A percentile compares a stretch with the other conserved stretches of the same genome.
Conservation (phyloP, 2,113 vertebrate genomes). For the Gymnobelideus leadbeateri region DNA sequence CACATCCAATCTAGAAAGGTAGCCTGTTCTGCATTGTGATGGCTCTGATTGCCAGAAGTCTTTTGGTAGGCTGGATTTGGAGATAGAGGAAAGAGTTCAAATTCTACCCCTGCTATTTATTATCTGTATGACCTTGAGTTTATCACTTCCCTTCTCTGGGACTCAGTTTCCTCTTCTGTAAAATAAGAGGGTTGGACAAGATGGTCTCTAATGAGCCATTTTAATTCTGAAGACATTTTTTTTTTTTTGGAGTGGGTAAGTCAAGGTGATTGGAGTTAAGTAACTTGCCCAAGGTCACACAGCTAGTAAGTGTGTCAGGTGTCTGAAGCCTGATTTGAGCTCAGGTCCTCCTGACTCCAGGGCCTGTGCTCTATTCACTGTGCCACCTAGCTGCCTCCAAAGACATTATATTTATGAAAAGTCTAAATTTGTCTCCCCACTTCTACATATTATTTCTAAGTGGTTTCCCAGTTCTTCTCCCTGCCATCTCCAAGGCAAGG, state of each 20-base stretch:
- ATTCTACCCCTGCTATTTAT: neutral
- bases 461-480: neutral
- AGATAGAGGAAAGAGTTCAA: neutral
- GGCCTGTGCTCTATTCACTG: too few relatives aligned
- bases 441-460: neutral
- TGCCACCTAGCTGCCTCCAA: too few relatives aligned
- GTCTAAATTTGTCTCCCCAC: neutral
- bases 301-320: too few relatives aligned
- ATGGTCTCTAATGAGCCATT: neutral
- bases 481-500: neutral
- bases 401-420: neutral
- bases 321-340: too few relatives aligned
- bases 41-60: neutral
- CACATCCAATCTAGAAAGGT: neutral
- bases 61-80: neutral
- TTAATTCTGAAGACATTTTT: neutral
- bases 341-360: too few relatives aligned
- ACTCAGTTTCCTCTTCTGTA: neutral
- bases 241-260: too few relatives aligned
- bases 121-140: neutral
- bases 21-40: neutral
- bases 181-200: neutral
- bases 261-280: too few relatives aligned
- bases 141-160: neutral
- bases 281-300: too few relatives aligned